Evolutionary conservation across 2,113 vertebrate genomes (phyloP).

Genomic region (Erinaceus europaeus): DNA sequence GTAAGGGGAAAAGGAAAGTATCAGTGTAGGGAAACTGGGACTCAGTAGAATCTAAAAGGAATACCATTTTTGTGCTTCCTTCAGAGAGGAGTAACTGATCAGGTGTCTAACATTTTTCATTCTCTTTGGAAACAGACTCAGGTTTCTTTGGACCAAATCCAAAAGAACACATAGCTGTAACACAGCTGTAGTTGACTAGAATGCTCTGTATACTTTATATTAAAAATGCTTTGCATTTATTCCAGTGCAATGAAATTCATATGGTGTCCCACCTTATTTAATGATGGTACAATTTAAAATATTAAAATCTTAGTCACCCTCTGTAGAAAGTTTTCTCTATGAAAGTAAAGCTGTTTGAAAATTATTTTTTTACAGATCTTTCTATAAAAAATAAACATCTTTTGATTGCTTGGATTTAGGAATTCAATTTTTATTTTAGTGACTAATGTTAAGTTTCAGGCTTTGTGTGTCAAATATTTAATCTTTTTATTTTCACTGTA

Average conservation of each 20-base stretch:
- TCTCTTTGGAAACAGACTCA: constrained; percentile 88
- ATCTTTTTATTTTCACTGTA: constrained; percentile 42
- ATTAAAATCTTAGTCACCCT: constrained; percentile 79
- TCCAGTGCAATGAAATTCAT: constrained; percentile 87
- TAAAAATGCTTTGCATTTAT: constrained; percentile 85
- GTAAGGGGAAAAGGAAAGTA: constrained; percentile 50
- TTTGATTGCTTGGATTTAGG: constrained; percentile 82
- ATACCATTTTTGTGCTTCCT: constrained; percentile 63
- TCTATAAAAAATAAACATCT: constrained; percentile 86
- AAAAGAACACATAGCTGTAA: constrained; percentile 88
- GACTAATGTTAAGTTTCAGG: constrained; percentile 69
- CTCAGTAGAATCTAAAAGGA: constrained; percentile 72
- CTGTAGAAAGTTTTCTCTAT: constrained; percentile 84
- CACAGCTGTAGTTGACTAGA: constrained; percentile 86
- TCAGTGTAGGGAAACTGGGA: constrained; percentile 68
- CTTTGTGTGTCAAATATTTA: constrained; percentile 53
- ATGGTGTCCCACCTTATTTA: constrained; percentile 85
- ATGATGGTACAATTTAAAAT: constrained; percentile 84
- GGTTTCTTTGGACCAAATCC: constrained; percentile 92
- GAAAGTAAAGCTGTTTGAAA: constrained; percentile 83
- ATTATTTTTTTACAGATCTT: constrained; percentile 90
- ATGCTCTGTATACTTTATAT: constrained; percentile 86
- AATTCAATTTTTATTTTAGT: constrained; percentile 82
- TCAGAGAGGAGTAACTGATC: constrained; percentile 76
- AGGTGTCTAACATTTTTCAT: constrained; percentile 82